These are phyloP conservation scores for Potamarius usumacintae DNA, from an alignment of 2,113 vertebrate species.

Conservation along the genomic window DNA sequence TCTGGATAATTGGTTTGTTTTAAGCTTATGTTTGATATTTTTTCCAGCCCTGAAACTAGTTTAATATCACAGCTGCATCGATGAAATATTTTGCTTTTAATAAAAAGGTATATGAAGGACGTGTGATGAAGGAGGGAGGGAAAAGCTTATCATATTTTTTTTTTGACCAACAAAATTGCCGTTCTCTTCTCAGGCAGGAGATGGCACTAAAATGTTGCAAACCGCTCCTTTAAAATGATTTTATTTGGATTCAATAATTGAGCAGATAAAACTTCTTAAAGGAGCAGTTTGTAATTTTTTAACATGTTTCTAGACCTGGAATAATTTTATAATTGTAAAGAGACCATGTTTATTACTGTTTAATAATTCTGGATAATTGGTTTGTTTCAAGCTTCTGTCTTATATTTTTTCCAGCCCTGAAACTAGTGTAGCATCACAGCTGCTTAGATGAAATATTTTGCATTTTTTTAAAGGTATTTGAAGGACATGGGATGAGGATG, in stretches of 20 bases:
- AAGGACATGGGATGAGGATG: not conserved
- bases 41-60: too few relatives aligned
- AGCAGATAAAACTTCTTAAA: not conserved
- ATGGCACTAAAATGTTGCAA: too few relatives aligned
- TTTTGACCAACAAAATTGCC: too few relatives aligned
- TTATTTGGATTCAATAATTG: not conserved
- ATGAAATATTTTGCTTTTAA: too few relatives aligned
- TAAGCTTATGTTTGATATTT: too few relatives aligned
- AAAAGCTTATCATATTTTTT: too few relatives aligned
- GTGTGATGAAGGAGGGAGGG: too few relatives aligned
- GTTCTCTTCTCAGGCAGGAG: too few relatives aligned
- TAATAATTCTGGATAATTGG: not conserved
- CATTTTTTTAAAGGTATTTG: not conserved
- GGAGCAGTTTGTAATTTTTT: not conserved
- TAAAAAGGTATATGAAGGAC: too few relatives aligned
- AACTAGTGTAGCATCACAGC: not conserved
- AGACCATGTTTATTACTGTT: not conserved
- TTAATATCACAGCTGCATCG: too few relatives aligned
- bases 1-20: too few relatives aligned
- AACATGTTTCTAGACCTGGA: not conserved
- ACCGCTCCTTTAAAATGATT: too few relatives aligned
- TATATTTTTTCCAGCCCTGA: not conserved
- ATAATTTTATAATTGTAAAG: not conserved
- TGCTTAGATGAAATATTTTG: not conserved
- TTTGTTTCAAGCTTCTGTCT: not conserved